Base-by-base conservation (phyloP, 2,113 vertebrate species). In the Ceyx cyanopectus region DNA sequence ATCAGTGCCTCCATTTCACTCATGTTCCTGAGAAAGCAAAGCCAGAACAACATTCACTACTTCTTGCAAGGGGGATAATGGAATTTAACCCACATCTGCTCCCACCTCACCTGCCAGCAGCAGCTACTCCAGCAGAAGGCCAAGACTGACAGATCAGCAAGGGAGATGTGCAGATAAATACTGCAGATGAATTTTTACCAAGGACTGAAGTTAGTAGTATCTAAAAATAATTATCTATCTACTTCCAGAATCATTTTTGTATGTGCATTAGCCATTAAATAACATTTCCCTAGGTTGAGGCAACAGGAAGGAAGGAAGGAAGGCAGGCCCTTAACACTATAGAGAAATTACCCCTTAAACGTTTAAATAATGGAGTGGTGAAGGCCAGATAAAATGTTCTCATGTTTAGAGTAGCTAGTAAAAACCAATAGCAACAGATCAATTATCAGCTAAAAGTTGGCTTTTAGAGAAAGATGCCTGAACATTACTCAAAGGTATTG, bases 81-180 rank as follows among this genome's bases (percentile, higher is more conserved):
- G 77, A 93, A 95, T 89, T 81, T 32, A 85, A 68, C 79, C 80
- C 88, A 50, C 2, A 2, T 45, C 26, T 92, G 87, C 94, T 89
- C 89, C 87, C 87, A 94, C 91, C 20, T 84, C 69, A 72, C 40
- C 70, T 72, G 84, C 61, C 74, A 94, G 66, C 66, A 87, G 84
- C 70, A 93, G 78, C 57, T 85, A 63, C 13, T 87, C 57, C 82
- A 90, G 58, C 1, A 48, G 34, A 89, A 93, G 60, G 50, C 77
- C 37, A 66, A 69, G 94, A 77, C 40, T 73, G 79, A 90, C 46
- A 92, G 75, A 69, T 87, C 56, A 87, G 67, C 67, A 82, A 78
- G 30, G 43, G 17, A 91, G 63, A 89, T 5, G 26, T 24, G 50
- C 20, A 89, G 53, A 85, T 66, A 87, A 92, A 87, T 45, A 53